Conservation (phyloP, 2,888 invertebrate genomes). For the Liposcelis brunnea region DNA sequence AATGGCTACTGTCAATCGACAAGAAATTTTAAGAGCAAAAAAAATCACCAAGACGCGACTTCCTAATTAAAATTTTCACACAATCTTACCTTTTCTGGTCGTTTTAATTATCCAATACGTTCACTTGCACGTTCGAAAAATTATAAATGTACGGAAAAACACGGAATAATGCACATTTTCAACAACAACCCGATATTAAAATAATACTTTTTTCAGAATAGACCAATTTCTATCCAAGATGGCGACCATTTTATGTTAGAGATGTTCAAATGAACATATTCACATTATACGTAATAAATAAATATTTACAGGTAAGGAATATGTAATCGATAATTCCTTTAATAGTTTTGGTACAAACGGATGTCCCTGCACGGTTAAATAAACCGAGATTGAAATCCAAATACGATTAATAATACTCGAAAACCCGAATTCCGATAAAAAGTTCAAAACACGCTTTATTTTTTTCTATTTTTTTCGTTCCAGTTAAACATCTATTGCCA, state of each 20-base stretch:
- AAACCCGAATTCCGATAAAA: too few species aligned
- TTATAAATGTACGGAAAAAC: not conserved
- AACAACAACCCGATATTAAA: slow-evolving; percentile 3
- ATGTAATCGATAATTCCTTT: too few species aligned
- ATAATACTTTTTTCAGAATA: slow-evolving; percentile 5
- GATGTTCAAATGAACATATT: not conserved
- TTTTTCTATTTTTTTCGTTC: too few species aligned
- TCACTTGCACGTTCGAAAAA: not conserved
- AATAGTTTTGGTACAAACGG: too few species aligned
- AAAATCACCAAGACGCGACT: not conserved
- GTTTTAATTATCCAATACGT: slow-evolving; percentile 4
- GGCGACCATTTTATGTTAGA: slow-evolving; percentile 8
- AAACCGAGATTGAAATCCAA: too few species aligned
- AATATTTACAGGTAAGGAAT: too few species aligned
- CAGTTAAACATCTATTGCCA: too few species aligned
- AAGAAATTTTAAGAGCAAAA: slow-evolving; percentile 3
- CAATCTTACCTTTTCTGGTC: slow-evolving; percentile 6
- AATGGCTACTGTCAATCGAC: slow-evolving; percentile 7
- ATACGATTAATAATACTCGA: too few species aligned
- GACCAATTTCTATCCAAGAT: slow-evolving; percentile 5
- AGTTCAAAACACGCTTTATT: too few species aligned
- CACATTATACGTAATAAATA: not conserved
- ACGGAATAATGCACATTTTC: not conserved
- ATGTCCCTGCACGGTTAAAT: too few species aligned
- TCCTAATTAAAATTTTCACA: not conserved